Evolutionary conservation across 2,888 invertebrate genomes (phyloP).

Genomic region (Callimorpha dominula): DNA sequence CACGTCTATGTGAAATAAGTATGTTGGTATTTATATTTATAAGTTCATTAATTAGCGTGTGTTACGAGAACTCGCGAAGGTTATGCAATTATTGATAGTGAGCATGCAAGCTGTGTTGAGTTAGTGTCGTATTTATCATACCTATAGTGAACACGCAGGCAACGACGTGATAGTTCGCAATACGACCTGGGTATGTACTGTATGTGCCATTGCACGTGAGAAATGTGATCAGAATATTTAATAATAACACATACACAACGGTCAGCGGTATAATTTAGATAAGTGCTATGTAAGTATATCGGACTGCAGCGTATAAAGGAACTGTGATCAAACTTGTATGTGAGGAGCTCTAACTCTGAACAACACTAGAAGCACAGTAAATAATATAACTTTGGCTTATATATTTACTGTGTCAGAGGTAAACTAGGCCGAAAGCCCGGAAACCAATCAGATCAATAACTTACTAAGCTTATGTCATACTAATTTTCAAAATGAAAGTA

Average conservation of each 20-base stretch:
- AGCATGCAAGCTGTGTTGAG: constrained; percentile 44
- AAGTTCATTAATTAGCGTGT: constrained; percentile 65
- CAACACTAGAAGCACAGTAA: not conserved
- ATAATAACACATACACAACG: constrained; percentile 61
- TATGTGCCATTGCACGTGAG: constrained; percentile 65
- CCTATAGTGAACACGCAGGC: constrained; percentile 18
- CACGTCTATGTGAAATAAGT: constrained; percentile 43
- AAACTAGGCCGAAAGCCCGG: constrained; percentile 5
- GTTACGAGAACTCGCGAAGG: constrained; percentile 58
- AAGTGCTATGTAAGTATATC: constrained; percentile 43
- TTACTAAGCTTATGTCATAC: constrained; percentile 11
- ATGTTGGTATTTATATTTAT: constrained; percentile 28
- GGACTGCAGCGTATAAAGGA: constrained; percentile 42
- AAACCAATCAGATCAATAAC: constrained; percentile 11
- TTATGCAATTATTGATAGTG: constrained; percentile 58
- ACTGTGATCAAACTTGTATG: constrained; percentile 34
- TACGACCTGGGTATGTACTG: constrained; percentile 50
- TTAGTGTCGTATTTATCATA: constrained; percentile 52
- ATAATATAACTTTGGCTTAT: too few species aligned
- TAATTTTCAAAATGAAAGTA: constrained; percentile 12
- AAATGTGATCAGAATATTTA: constrained; percentile 73
- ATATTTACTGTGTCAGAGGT: not conserved
- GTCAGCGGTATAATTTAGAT: constrained; percentile 55
- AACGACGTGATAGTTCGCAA: constrained; percentile 61
- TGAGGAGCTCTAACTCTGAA: not conserved